Conservation (phyloP, 1,140 invertebrate genomes). For the Dysdera silvatica region DNA sequence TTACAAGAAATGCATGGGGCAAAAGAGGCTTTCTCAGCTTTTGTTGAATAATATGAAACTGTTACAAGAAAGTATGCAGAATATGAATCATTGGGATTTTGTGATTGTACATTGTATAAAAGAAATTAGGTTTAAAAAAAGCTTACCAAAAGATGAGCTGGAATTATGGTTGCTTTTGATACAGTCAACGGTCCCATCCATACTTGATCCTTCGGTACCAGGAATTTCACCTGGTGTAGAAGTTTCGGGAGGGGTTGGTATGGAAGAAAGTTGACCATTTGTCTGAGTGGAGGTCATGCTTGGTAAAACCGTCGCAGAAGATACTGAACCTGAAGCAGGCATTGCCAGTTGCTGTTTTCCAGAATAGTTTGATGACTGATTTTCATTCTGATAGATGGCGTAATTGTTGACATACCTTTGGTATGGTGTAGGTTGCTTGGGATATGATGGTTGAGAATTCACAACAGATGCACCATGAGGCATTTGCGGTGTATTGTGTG, state of each 20-base stretch:
- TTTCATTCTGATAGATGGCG: neutral
- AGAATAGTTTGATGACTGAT: conserved; percentile 19
- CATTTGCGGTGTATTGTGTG: no score
- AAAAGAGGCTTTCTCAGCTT: neutral
- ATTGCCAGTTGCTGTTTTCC: conserved; percentile 5
- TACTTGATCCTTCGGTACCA: neutral
- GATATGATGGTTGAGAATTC: no score
- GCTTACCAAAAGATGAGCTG: conserved; percentile 26
- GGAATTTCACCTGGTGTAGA: conserved; percentile 9
- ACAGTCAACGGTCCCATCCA: conserved; percentile 11
- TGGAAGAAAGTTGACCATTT: conserved; percentile 21
- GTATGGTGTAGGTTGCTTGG: conserved; percentile 19
- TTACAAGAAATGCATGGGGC: neutral
- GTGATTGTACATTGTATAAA: no score
- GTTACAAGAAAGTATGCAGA: neutral
- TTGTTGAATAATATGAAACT: neutral
- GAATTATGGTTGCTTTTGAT: conserved; percentile 21
- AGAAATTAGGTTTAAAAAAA: no score
- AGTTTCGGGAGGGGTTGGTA: conserved; percentile 27
- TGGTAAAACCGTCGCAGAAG: conserved; percentile 2
- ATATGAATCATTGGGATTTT: neutral
- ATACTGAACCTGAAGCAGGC: neutral
- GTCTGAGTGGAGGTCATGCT: conserved; percentile 1
- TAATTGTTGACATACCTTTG: conserved; percentile 18
- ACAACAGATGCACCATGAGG: conserved; percentile 19